These are phyloP conservation scores for Nettapus auritus DNA, from an alignment of 2,113 vertebrate genomes.

Conservation along the genomic window DNA sequence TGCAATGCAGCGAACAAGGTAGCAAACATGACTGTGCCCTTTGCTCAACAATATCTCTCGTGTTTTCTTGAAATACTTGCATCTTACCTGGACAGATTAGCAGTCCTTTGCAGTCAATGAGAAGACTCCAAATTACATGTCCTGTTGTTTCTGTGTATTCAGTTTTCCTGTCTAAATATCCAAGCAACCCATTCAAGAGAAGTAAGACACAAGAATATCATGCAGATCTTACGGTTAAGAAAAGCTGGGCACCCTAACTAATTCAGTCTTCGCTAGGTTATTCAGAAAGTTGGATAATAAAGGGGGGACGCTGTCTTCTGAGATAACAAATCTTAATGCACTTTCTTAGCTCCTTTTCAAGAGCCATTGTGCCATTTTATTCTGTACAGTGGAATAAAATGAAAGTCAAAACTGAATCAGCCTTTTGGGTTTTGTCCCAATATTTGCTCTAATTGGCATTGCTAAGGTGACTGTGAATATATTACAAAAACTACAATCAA, in stretches of 20 bases:
- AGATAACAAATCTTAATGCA: neutral
- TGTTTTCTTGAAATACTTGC: neutral
- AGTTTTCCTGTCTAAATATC: neutral
- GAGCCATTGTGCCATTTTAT: neutral
- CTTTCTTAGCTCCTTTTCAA: neutral
- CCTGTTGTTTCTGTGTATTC: neutral
- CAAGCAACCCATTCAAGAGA: neutral
- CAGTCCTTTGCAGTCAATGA: neutral
- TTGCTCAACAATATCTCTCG: neutral
- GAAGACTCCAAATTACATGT: neutral
- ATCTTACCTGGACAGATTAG: neutral
- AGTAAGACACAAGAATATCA: neutral
- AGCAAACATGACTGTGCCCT: neutral
- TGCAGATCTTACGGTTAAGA: neutral
- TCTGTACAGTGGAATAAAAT: constrained; percentile 1
- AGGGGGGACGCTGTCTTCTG: neutral
- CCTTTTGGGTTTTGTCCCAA: neutral
- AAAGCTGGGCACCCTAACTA: neutral
- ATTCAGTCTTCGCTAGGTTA: neutral
- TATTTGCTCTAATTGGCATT: neutral
- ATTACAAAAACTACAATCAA: neutral
- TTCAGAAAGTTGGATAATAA: neutral
- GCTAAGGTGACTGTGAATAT: neutral
- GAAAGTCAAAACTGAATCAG: neutral
- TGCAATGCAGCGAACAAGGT: constrained; percentile 6